Evolutionary conservation across 2,797 vertebrate genomes (phyloP), one percentile per base, ranked within the genome.

Genomic region (Cryptoprocta ferox): DNA sequence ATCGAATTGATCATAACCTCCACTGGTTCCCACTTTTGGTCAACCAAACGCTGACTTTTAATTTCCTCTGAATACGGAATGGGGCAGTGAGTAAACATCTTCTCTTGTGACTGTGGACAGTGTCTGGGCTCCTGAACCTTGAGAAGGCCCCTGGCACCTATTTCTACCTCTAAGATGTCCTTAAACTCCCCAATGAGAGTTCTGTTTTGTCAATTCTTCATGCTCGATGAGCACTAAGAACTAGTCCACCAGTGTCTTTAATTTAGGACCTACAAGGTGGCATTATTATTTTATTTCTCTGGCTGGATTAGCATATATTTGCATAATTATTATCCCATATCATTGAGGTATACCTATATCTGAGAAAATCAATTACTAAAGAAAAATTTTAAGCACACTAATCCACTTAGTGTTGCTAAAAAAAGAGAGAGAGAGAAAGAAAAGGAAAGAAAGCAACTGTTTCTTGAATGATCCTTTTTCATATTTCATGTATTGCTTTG

Each of bases 311-410:
- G 76, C 84, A 94, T 78, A 15, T 71, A 81, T 96, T 81, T 96
- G 50, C 83, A 84, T 87, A 94, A 21, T 56, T 11, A 28, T 90
- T 94, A 66, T 39, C 66, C 80, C 81, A 16, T 83, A 53, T 75
- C 53, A 85, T 15, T 45, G 66, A 95, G 59, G 39, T 59, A 68
- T 68, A 78, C 32, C 61, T 94, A 39, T 83, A 76, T 42, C 59
- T 88, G 88, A 95, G 88, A 94, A 97, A 97, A 94, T 0, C 65
- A 95, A 94, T 90, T 81, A 96, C 68, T 88, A 81, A 97, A 93
- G 81, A 96, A 88, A 66, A 87, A 56, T 89, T 76, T 87, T 90
- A 81, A 94, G 39, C 26, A 39, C 9, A 87, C 16, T 61, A 80
- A 91, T 71, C 42, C 30, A 90, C 53, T 84, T 63, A n/a, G 5